A percentile compares a stretch with the other conserved stretches of the same genome.
Evolutionary conservation across 2,888 invertebrate genomes (phyloP).

Genomic region (Ophion ellenae): DNA sequence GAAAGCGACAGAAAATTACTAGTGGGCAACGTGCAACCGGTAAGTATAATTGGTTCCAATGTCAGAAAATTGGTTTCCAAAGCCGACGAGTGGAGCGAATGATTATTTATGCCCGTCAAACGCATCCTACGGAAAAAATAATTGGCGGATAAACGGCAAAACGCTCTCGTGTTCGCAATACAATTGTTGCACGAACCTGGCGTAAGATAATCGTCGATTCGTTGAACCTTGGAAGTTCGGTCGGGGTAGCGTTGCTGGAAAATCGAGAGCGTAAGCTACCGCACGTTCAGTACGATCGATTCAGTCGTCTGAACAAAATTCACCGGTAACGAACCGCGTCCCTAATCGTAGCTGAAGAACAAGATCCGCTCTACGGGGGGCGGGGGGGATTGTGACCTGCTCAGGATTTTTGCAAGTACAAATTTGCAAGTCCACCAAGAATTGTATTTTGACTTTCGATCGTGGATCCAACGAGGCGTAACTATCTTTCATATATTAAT

Average conservation of each 20-base stretch:
- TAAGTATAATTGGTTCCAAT: neutral
- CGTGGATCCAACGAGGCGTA: too few species aligned
- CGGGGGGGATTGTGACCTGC: too few species aligned
- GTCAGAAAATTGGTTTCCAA: neutral
- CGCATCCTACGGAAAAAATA: neutral
- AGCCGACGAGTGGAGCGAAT: neutral
- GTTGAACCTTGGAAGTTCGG: neutral
- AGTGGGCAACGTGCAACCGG: neutral
- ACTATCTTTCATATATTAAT: too few species aligned
- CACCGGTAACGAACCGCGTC: too few species aligned
- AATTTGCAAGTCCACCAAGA: too few species aligned
- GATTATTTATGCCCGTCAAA: conserved; percentile 5
- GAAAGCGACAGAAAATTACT: neutral
- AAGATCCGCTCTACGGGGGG: too few species aligned
- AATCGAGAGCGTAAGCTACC: neutral
- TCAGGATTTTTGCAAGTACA: too few species aligned
- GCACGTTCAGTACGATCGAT: neutral
- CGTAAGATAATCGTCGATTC: conserved; percentile 14
- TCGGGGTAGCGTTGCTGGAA: neutral
- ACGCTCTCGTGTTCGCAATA: neutral
- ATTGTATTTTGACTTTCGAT: too few species aligned
- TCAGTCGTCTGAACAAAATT: neutral
- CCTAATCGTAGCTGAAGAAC: too few species aligned
- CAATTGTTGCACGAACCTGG: neutral
- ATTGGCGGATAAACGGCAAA: neutral